Conservation (phyloP, 1,140 invertebrate genomes). For the Popillia japonica region DNA sequence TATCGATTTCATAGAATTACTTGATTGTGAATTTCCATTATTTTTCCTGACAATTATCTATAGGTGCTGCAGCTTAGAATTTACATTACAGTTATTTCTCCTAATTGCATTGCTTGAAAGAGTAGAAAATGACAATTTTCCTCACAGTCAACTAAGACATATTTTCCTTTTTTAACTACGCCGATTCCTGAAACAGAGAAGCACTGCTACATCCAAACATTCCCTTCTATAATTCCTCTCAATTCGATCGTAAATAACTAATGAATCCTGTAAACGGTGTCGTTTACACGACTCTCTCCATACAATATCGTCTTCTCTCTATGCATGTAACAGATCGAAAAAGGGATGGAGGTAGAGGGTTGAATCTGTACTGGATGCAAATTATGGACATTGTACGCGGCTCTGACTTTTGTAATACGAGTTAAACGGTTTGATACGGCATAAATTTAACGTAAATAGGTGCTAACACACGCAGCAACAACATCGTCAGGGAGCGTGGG, state of each 20-base stretch:
- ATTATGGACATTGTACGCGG: conserved; percentile 12
- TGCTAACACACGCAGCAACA: conserved; percentile 7
- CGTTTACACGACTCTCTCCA: conserved; percentile 4
- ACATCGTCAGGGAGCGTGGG: neutral
- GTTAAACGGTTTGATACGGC: conserved; percentile 29
- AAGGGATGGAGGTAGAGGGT: neutral
- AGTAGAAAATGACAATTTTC: too few relatives aligned
- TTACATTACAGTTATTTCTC: too few relatives aligned
- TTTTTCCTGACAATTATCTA: too few relatives aligned
- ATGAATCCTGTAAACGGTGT: conserved; percentile 27
- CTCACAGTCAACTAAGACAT: too few relatives aligned
- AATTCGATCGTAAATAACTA: conserved; percentile 29
- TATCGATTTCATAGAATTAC: too few relatives aligned
- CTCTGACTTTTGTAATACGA: conserved; percentile 25
- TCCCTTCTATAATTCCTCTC: conserved; percentile 11
- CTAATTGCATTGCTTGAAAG: too few relatives aligned
- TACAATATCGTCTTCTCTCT: neutral
- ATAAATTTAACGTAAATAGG: conserved; percentile 34
- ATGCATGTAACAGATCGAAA: neutral
- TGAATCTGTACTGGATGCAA: neutral
- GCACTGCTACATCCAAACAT: neutral
- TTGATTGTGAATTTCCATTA: too few relatives aligned
- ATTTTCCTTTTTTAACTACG: too few relatives aligned
- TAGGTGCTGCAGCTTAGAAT: too few relatives aligned
- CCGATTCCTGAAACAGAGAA: too few relatives aligned